These are phyloP conservation scores for Trissolcus brochymenae DNA, from an alignment of 2,888 invertebrate species.

Conservation along the genomic window DNA sequence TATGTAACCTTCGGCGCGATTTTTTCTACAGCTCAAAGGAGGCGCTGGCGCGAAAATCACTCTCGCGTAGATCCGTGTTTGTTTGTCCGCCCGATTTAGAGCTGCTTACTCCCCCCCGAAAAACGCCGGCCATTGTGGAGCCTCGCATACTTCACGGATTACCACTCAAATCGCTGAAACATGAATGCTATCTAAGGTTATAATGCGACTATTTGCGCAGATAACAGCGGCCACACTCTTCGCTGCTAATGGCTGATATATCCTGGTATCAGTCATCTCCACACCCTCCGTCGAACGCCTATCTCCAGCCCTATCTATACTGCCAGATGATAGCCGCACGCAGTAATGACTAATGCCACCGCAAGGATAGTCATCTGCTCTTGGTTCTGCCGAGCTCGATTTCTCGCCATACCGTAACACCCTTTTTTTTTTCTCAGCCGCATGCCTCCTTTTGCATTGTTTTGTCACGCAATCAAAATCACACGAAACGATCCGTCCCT, in stretches of 20 bases:
- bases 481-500: not conserved
- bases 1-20: conserved; percentile 43
- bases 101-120: conserved; percentile 18
- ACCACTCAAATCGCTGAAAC: conserved; percentile 44
- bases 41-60: conserved; percentile 26
- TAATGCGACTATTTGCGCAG: conserved; percentile 45
- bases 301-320: conserved; percentile 43
- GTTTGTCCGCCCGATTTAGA: conserved; percentile 35
- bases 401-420: conserved; percentile 16
- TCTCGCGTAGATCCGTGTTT: conserved; percentile 35
- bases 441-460: conserved; percentile 6
- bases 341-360: conserved; percentile 48
- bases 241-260: conserved; percentile 49
- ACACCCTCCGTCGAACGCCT: conserved; percentile 27
- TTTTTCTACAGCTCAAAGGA: conserved; percentile 20
- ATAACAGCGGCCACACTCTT: conserved; percentile 45
- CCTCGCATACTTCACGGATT: conserved; percentile 46
- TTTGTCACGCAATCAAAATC: conserved; percentile 10
- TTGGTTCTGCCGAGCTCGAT: conserved; percentile 40
- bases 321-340: conserved; percentile 48
- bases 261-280: conserved; percentile 48
- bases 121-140: conserved; percentile 28
- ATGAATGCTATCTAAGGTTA: conserved; percentile 42
- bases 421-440: conserved; percentile 8
- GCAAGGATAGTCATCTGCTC: conserved; percentile 32